Conservation (phyloP, 2,797 vertebrate genomes). For the Botia kubotai region DNA sequence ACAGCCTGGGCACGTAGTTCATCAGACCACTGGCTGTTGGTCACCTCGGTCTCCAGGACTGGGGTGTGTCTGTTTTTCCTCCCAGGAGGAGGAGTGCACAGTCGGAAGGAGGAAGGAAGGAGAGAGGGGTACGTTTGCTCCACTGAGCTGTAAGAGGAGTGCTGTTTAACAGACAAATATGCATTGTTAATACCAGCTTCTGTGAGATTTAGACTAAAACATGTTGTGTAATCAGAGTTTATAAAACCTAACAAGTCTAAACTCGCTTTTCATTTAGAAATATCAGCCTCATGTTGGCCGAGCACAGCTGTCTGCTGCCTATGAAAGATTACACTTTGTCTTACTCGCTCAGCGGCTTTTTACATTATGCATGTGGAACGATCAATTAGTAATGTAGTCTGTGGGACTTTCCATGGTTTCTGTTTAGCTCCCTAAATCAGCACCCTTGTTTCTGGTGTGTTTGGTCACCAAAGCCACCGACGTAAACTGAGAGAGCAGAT, state of each 20-base stretch:
- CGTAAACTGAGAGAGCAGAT: slow-evolving; percentile 73
- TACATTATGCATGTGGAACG: slow-evolving; percentile 59
- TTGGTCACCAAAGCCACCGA: slow-evolving; percentile 47
- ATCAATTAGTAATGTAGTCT: slow-evolving; percentile 60
- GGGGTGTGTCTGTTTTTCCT: slow-evolving; percentile 70
- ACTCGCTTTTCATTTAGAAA: slow-evolving; percentile 15
- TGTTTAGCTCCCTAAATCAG: slow-evolving; percentile 33
- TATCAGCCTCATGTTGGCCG: not conserved
- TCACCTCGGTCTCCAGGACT: slow-evolving; percentile 61
- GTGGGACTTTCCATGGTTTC: slow-evolving; percentile 40
- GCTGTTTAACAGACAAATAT: slow-evolving; percentile 54
- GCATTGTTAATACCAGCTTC: not conserved
- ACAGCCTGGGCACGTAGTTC: slow-evolving; percentile 76
- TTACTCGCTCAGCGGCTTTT: slow-evolving; percentile 22
- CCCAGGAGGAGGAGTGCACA: slow-evolving; percentile 76
- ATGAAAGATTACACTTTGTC: not conserved
- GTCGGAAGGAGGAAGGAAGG: slow-evolving; percentile 73
- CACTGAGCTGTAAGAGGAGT: slow-evolving; percentile 66
- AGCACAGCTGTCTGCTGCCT: not conserved
- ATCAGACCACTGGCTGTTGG: slow-evolving; percentile 59
- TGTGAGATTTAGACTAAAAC: slow-evolving; percentile 19
- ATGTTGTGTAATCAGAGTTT: not conserved
- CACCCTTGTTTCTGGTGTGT: slow-evolving; percentile 12
- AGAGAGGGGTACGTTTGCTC: slow-evolving; percentile 64
- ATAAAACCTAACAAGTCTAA: slow-evolving; percentile 23